Evolutionary conservation across 2,113 vertebrate species (phyloP).

Genomic region (Scatophagus argus): DNA sequence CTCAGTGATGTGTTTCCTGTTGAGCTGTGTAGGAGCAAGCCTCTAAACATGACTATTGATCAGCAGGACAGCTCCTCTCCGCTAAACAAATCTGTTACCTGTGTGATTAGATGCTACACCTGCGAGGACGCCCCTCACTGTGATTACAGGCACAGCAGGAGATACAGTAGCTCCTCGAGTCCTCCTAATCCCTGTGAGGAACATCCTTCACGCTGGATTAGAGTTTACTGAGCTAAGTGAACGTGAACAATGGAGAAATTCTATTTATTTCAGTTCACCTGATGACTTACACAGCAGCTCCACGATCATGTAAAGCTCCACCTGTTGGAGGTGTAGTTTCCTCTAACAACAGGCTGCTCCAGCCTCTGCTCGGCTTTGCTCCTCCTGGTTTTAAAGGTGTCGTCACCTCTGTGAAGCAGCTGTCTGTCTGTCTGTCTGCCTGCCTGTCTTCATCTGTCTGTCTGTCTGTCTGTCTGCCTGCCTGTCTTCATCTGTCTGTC

Average conservation of each 20-base stretch:
- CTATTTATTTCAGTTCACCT: conserved; percentile 1
- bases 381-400: too few species aligned
- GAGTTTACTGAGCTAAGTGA: too few species aligned
- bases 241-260: too few species aligned
- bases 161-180: neutral
- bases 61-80: conserved; percentile 9
- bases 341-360: too few species aligned
- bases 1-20: conserved; percentile 7
- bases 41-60: conserved; percentile 53
- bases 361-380: too few species aligned
- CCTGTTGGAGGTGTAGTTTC: neutral
- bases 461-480: too few species aligned
- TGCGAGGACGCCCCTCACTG: neutral
- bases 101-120: conserved; percentile 40
- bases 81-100: too few species aligned
- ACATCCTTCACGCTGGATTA: conserved; percentile 43
- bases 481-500: too few species aligned
- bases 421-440: too few species aligned
- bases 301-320: neutral
- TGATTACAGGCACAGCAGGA: conserved; percentile 2
- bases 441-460: too few species aligned
- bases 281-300: conserved; percentile 33
- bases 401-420: too few species aligned
- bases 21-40: conserved; percentile 45
- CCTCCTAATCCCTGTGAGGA: conserved; percentile 27